These are phyloP conservation scores for Sebastes fasciatus DNA, from an alignment of 2,113 vertebrate genomes.

Conservation along the genomic window DNA sequence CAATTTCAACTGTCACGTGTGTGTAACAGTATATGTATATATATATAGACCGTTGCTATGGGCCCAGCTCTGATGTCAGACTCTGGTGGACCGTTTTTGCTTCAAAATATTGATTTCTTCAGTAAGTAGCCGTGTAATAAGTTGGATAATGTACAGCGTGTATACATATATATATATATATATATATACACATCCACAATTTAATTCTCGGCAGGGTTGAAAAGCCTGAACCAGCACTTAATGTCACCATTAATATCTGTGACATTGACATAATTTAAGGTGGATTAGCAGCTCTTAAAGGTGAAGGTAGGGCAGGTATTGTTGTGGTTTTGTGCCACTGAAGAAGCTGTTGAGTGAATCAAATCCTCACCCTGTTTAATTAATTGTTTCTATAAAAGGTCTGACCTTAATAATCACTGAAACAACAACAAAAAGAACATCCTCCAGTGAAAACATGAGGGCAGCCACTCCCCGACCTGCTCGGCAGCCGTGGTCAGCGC, in stretches of 20 bases:
- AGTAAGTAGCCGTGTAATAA: too few species aligned
- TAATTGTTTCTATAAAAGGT: conserved; percentile 21
- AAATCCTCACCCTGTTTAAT: conserved; percentile 31
- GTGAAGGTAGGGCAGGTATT: background rate
- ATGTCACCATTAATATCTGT: conserved; percentile 36
- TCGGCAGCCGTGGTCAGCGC: conserved; percentile 52
- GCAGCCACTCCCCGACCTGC: conserved; percentile 52
- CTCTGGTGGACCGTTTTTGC: too few species aligned
- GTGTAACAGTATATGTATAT: too few species aligned
- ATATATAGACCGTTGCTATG: too few species aligned
- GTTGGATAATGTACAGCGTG: too few species aligned
- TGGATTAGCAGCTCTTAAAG: conserved; percentile 13
- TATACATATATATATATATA: too few species aligned
- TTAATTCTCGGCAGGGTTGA: conserved; percentile 7
- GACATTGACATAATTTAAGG: background rate
- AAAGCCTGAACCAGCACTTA: conserved; percentile 32
- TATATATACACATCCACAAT: background rate
- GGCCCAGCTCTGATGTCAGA: too few species aligned
- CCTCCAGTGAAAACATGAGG: conserved; percentile 47
- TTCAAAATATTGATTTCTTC: too few species aligned
- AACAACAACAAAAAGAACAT: conserved; percentile 48
- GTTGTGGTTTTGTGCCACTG: background rate
- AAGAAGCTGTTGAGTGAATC: conserved; percentile 22
- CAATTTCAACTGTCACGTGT: too few species aligned
- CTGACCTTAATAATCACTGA: conserved; percentile 53